A percentile compares a stretch with the other conserved stretches of the same genome.
Conservation (phyloP, 2,888 invertebrate species). For the Belgica antarctica region DNA sequence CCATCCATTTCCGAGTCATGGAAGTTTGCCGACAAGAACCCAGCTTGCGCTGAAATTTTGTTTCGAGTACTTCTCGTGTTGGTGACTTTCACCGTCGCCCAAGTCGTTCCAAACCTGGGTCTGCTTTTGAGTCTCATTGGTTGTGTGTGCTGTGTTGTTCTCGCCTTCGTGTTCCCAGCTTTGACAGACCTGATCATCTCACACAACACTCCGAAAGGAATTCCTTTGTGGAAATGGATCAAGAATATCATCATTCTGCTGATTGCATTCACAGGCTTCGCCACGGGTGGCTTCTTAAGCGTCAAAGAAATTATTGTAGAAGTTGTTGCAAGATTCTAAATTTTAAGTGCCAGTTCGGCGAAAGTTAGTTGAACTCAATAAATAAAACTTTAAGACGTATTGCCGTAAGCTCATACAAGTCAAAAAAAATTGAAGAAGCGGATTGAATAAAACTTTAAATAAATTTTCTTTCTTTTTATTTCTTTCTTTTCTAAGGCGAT, state of each 20-base stretch:
- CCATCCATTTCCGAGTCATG: conserved; percentile 62
- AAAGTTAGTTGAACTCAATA: too few relatives aligned
- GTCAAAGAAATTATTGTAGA: background rate
- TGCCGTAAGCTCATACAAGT: too few relatives aligned
- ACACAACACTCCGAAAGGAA: background rate
- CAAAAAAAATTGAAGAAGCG: too few relatives aligned
- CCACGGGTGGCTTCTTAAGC: background rate
- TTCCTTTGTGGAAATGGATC: too few relatives aligned
- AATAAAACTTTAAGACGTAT: too few relatives aligned
- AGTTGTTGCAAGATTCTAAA: too few relatives aligned
- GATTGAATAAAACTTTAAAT: too few relatives aligned
- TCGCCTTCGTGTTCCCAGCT: conserved; percentile 86
- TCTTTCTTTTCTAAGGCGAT: too few relatives aligned
- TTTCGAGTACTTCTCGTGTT: conserved; percentile 72
- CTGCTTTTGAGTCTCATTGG: conserved; percentile 90
- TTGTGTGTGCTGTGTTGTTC: conserved; percentile 80
- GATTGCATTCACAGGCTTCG: background rate
- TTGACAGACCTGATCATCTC: conserved; percentile 70
- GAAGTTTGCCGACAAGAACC: conserved; percentile 59
- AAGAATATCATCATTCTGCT: conserved; percentile 15
- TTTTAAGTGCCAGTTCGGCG: too few relatives aligned
- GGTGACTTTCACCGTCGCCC: conserved; percentile 79
- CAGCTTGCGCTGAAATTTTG: conserved; percentile 64
- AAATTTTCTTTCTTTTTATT: too few relatives aligned
- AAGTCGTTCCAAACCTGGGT: conserved; percentile 79